Evolutionary conservation across 2,113 vertebrate species (phyloP), one percentile per base, ranked within the genome.

Genomic region (Ptyas mucosa): DNA sequence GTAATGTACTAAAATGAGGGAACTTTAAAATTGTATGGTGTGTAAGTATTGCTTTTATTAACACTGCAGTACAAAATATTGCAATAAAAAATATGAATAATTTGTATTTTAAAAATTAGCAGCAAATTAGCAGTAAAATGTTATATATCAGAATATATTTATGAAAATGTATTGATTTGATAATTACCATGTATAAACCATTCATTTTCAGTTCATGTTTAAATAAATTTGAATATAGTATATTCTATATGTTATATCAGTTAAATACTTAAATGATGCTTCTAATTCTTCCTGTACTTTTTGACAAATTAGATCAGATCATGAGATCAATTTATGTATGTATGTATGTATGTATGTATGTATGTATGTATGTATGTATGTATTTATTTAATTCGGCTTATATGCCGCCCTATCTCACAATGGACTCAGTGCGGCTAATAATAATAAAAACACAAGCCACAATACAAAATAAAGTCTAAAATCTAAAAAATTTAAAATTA

Each of bases 1-100:
- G 90, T 2, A 93, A 96, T 93, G 85, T 52, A 97, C 96, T 96
- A 97, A 97, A 96, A 97, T 92, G 52, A 96, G 96, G 29, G 93
- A 21, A 90, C 89, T 94, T 93, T 0, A 0, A 0, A 39, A 91
- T 93, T 0, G 69, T 91, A 64, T 39, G 91, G 94, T 75, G 0
- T 0, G 94, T 91, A 87, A 43, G 64, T 69, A 93, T 95, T 88
- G 54, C 23, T 24, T 57, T 64, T 92, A n/a, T 26, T 34, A 58
- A 89, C 21, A 18, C n/a, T 39, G 29, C 23, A 61, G 34, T 39
- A 61, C 12, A 85, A 11, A 86, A 9, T 86, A 86, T 12, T 5
- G 52, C 43, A 86, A 58, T 26, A 85, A 39, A 24, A 23, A 52
- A 81, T 21, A 81, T 81, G 8, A 81, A 81, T 43, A 75, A 34